Conservation (phyloP, 2,888 invertebrate species). For the Aelia acuminata region DNA sequence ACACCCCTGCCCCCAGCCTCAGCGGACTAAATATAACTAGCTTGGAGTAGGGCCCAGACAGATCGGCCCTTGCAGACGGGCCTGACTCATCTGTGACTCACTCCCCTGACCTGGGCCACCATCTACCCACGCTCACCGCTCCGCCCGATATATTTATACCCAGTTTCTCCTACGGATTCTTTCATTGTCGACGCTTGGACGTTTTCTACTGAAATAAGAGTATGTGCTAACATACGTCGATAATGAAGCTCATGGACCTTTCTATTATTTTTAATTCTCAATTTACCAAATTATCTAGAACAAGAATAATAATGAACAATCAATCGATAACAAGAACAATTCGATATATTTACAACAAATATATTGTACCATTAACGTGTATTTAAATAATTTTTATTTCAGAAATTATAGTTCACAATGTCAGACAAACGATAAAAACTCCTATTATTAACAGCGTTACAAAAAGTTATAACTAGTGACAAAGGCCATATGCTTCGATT, state of each 20-base stretch:
- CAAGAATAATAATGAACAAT: no score
- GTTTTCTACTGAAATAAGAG: neutral
- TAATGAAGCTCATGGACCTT: neutral
- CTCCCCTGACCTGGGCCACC: slow-evolving; percentile 26
- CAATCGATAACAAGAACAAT: no score
- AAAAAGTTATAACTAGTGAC: no score
- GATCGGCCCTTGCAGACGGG: slow-evolving; percentile 1
- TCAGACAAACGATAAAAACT: no score
- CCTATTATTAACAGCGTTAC: no score
- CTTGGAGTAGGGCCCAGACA: neutral
- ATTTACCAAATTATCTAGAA: no score
- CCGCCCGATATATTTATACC: neutral
- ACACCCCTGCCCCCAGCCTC: neutral
- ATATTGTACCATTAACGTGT: no score
- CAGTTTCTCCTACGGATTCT: neutral
- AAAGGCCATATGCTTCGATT: no score
- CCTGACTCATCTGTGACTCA: slow-evolving; percentile 33
- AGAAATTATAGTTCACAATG: no score
- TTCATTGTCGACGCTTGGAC: neutral
- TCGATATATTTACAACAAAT: no score
- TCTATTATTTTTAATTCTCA: no score
- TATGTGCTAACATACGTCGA: neutral
- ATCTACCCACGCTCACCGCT: neutral
- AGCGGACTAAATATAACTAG: neutral
- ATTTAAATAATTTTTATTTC: no score